phyloP scores from a whole-genome alignment of 2,888 invertebrate genomes.

The Drosophila prolongata region DNA sequence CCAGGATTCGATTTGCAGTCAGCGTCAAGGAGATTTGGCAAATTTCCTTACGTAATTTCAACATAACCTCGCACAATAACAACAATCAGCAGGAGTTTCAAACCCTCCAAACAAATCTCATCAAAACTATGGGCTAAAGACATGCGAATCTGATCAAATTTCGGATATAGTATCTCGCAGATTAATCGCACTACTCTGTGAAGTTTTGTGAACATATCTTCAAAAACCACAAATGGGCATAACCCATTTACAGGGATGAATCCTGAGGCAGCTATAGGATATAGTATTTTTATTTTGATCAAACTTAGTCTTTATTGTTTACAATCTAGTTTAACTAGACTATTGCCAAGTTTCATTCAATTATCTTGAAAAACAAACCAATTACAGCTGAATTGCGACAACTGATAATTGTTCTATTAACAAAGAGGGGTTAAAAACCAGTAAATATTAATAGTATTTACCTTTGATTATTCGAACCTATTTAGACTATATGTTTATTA shows the following conservation, averaged over 20 bases:
- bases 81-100: constrained; percentile 42
- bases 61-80: constrained; percentile 66
- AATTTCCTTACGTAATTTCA: constrained; percentile 78
- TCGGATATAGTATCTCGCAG: neutral
- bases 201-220: neutral
- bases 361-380: no score
- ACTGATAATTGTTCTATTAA: no score
- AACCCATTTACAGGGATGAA: neutral
- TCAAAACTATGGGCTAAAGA: neutral
- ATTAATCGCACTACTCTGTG: neutral
- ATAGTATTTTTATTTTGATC: no score
- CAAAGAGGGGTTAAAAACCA: no score
- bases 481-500: no score
- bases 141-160: neutral
- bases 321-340: no score
- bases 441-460: no score
- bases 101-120: neutral
- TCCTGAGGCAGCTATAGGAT: no score
- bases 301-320: no score
- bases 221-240: neutral
- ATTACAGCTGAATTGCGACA: no score
- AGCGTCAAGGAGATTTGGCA: constrained; percentile 2
- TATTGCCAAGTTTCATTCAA: no score
- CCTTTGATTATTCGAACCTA: no score
- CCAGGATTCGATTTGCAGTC: constrained; percentile 7